Conservation (phyloP, 2,888 invertebrate genomes). For the Myathropa florea region DNA sequence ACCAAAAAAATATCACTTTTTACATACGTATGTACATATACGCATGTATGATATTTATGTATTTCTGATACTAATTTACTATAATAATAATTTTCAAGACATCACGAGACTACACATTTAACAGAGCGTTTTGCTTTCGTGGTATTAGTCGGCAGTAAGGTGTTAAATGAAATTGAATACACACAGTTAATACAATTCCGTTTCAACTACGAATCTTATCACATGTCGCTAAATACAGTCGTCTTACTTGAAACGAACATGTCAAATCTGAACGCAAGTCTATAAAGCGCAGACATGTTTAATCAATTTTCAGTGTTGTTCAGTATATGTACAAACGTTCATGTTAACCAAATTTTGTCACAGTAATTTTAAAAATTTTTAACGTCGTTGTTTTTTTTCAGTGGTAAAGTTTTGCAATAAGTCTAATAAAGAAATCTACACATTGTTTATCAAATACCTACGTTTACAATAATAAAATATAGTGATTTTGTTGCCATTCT, state of each 20-base stretch:
- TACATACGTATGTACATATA: no score
- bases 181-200: constrained; percentile 18
- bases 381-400: no score
- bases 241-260: constrained; percentile 33
- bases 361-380: no score
- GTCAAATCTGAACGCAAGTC: constrained; percentile 41
- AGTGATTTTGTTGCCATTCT: background rate
- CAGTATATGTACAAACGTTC: background rate
- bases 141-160: constrained; percentile 26
- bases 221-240: constrained; percentile 53
- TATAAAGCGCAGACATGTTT: constrained; percentile 64
- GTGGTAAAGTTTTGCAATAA: background rate
- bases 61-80: background rate
- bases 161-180: constrained; percentile 52
- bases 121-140: background rate
- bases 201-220: constrained; percentile 45
- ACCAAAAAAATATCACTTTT: no score
- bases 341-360: background rate
- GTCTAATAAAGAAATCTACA: background rate
- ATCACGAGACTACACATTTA: background rate
- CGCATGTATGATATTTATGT: background rate
- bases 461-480: background rate
- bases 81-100: background rate
- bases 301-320: constrained; percentile 56
- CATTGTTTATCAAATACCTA: background rate